phyloP scores from a whole-genome alignment of 2,888 invertebrate genomes.

The Parnassius smintheus region DNA sequence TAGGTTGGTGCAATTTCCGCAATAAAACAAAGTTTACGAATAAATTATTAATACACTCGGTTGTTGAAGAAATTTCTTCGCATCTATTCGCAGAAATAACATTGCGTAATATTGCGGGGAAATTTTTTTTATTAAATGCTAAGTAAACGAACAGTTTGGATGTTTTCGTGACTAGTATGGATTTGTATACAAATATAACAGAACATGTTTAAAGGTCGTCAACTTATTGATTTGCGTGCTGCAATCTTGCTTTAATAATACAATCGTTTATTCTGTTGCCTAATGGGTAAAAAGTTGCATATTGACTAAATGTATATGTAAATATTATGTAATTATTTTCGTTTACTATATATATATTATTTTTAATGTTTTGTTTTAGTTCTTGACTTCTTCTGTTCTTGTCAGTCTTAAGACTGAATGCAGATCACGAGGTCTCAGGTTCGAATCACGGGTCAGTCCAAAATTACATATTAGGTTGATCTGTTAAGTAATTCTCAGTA shows the following conservation, averaged over 20 bases:
- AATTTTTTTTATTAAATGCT: not conserved
- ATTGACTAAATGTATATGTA: no score
- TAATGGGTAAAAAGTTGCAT: not conserved
- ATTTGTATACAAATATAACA: slow-evolving; percentile 7
- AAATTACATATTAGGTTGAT: no score
- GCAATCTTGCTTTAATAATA: slow-evolving; percentile 6
- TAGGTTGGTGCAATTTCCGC: slow-evolving; percentile 28
- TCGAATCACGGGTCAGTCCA: no score
- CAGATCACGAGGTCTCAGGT: no score
- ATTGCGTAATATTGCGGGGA: not conserved
- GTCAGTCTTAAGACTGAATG: no score
- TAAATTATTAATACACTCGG: slow-evolving; percentile 5
- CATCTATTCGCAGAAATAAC: not conserved
- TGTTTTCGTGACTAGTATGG: slow-evolving; percentile 1
- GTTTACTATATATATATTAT: no score
- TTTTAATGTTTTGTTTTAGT: no score
- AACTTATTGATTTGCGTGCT: not conserved
- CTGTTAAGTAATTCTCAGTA: no score
- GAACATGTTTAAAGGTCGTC: slow-evolving; percentile 8
- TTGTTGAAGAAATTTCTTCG: not conserved
- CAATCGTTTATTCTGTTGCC: not conserved
- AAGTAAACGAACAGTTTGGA: not conserved
- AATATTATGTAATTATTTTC: no score
- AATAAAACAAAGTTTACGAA: slow-evolving; percentile 12
- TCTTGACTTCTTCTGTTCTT: no score